Evolutionary conservation across 2,888 invertebrate species (phyloP), one percentile per base, ranked within the genome.

Genomic region (Diaprepes abbreviatus): DNA sequence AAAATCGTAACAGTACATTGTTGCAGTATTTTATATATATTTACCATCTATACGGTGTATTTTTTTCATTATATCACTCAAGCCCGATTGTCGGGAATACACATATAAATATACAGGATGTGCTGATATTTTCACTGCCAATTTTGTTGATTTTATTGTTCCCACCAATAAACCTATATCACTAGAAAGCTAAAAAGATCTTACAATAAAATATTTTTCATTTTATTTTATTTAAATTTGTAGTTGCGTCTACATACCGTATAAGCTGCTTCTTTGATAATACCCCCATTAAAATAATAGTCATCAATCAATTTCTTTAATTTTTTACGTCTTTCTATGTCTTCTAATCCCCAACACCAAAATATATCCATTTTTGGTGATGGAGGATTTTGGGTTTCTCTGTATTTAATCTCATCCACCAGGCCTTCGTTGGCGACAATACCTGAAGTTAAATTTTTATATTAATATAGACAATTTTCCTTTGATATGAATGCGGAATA

Each of bases 31-130:
- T 45, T 36, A n/a, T 7, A n/a, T 38, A 12, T 40, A 40, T 17
- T 40, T 40, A 40, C 43, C 4, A 21, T 21, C 19, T 43, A 21
- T n/a, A 4, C 5, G 3, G 19, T 3, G 19, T 21, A 43, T 21
- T 43, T 19, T 21, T 21, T 19, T 43, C 43, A 21, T 21, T 5
- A 21, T 21, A 21, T 43, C n/a, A 19, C 19, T 43, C n/a, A 43
- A 1, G 19, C n/a, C 43, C 1, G 7, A 6, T 14, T 52, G 14
- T 10, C 31, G 14, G 1, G 36, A 35, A 33, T 33, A 36, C 1
- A 55, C 19, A 9, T 55, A 55, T 4, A 35, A 35, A 19, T 55
- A 55, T 2, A 55, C 4, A 16, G 55, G 55, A 17, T 55, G 17
- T 6, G 19, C 12, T 3, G 55, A 55, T 1, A 10, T 33, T n/a